Conservation (phyloP, 2,797 vertebrate genomes). For the Microhierax caerulescens region DNA sequence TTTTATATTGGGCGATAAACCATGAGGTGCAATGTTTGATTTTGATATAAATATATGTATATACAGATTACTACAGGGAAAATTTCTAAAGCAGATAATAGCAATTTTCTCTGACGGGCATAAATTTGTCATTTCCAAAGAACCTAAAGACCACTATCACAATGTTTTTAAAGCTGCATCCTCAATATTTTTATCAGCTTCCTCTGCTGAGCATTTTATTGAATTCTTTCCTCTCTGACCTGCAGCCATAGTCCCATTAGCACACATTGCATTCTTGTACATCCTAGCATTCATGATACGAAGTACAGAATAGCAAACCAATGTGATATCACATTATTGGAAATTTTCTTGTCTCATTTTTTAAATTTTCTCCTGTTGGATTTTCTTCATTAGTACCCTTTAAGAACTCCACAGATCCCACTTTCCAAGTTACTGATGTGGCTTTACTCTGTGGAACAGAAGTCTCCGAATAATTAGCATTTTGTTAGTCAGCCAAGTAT, state of each 20-base stretch:
- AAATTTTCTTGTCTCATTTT: neutral
- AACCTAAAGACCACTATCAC: neutral
- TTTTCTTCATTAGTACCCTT: neutral
- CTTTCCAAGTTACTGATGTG: neutral
- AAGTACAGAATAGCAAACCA: neutral
- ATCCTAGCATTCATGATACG: neutral
- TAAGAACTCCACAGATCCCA: neutral
- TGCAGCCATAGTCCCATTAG: neutral
- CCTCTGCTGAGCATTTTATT: neutral
- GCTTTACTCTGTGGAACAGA: slow-evolving; percentile 3
- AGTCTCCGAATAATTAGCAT: slow-evolving; percentile 27
- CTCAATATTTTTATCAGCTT: neutral
- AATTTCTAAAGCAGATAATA: neutral
- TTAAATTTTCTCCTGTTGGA: neutral
- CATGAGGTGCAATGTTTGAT: neutral
- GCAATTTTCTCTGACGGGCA: neutral
- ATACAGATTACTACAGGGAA: neutral
- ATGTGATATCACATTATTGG: neutral
- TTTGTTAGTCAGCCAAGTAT: slow-evolving; percentile 36
- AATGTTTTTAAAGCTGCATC: neutral
- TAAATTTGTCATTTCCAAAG: neutral
- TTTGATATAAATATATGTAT: neutral
- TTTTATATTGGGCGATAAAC: neutral
- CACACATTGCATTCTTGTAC: neutral
- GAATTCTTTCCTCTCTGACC: neutral